phyloP scores from a whole-genome alignment of 2,113 vertebrate genomes.

The Nothobranchius kuhntae region DNA sequence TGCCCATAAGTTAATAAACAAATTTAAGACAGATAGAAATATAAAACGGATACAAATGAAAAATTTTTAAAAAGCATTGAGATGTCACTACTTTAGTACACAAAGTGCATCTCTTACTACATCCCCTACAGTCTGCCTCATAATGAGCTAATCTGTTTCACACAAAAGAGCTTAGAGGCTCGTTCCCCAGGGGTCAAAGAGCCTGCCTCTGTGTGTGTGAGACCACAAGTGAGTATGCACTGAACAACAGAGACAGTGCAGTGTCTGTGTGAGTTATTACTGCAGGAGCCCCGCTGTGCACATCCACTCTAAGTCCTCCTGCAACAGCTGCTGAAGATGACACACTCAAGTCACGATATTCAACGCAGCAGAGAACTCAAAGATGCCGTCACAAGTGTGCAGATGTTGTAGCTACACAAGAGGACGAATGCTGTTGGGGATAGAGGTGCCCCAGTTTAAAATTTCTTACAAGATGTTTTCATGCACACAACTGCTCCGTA shows the following conservation, averaged over 20 bases:
- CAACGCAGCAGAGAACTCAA: neutral
- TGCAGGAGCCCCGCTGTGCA: conserved; percentile 21
- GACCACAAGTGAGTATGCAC: conserved; percentile 29
- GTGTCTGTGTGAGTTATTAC: conserved; percentile 53
- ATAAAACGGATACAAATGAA: neutral
- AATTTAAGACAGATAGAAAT: neutral
- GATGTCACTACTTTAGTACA: conserved; percentile 31
- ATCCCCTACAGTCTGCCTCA: conserved; percentile 44
- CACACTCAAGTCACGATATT: neutral
- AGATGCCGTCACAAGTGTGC: too few relatives aligned
- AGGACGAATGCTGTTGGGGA: too few relatives aligned
- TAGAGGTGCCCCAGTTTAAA: too few relatives aligned
- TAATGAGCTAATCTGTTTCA: conserved; percentile 63
- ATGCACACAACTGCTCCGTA: too few relatives aligned
- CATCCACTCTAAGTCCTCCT: conserved; percentile 37
- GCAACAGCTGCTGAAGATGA: conserved; percentile 42
- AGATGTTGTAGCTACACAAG: too few relatives aligned
- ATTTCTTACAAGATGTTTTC: too few relatives aligned
- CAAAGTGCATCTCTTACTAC: conserved; percentile 1
- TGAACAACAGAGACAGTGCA: conserved; percentile 52
- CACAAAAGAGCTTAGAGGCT: conserved; percentile 73
- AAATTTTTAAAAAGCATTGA: neutral
- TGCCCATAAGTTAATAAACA: neutral
- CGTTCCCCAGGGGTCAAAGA: conserved; percentile 49
- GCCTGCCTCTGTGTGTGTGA: conserved; percentile 20